Percentiles rank a stretch among this genome's conserved stretches.
These are phyloP conservation scores for Callaeas wilsoni DNA, from an alignment of 2,113 vertebrate species.

Conservation along the genomic window DNA sequence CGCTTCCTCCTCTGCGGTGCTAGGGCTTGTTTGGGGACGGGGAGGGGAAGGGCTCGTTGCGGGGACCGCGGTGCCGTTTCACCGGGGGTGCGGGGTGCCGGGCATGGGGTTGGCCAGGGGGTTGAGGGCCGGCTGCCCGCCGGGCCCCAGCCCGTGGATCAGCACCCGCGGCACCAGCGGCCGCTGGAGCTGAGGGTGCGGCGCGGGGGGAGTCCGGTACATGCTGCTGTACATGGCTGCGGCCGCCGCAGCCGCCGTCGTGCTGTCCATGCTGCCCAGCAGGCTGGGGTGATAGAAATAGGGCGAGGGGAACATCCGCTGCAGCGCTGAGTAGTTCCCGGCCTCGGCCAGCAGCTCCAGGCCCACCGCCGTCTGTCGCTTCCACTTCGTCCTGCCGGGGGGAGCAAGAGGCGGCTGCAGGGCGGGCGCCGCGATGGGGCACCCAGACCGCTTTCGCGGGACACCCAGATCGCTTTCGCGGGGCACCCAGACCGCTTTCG, in stretches of 20 bases:
- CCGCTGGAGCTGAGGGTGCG: constrained; percentile 92
- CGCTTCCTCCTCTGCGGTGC: constrained; percentile 68
- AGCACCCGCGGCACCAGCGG: constrained; percentile 95
- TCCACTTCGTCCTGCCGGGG: constrained; percentile 92
- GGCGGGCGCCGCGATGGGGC: not conserved
- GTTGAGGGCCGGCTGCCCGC: constrained; percentile 92
- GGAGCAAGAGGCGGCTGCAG: constrained; percentile 21
- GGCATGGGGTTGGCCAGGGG: constrained; percentile 86
- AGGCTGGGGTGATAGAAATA: constrained; percentile 98
- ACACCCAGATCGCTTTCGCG: no score
- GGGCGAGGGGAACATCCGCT: constrained; percentile 97
- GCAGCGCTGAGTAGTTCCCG: constrained; percentile 94
- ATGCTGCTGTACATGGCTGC: constrained; percentile 98
- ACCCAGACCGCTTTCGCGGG: not conserved
- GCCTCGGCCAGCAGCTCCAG: constrained; percentile 94
- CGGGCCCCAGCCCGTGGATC: constrained; percentile 94
- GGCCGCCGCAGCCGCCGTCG: constrained; percentile 91
- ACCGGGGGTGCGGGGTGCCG: constrained; percentile 89
- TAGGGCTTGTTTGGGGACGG: constrained; percentile 60
- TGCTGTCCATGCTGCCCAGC: constrained; percentile 93
- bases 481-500: not conserved
- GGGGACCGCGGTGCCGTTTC: constrained; percentile 64
- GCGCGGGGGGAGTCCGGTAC: constrained; percentile 95
- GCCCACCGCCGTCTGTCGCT: constrained; percentile 92
- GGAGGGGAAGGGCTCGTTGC: constrained; percentile 63